phyloP scores from a whole-genome alignment of 2,797 vertebrate genomes.

The Adrianichthys oophorus region DNA sequence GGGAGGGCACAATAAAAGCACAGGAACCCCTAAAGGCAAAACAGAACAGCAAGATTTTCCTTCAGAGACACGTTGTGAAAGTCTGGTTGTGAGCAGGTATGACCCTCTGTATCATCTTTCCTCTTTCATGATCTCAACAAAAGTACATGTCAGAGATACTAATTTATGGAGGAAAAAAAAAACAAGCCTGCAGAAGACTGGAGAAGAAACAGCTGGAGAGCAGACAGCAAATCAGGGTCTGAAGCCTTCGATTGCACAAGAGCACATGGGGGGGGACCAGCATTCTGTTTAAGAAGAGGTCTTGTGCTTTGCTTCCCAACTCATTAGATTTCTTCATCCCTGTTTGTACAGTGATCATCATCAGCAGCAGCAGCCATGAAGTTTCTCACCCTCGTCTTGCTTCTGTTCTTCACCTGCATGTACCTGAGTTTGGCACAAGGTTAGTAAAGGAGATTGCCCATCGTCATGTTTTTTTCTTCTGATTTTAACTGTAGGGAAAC shows the following conservation, averaged over 20 bases:
- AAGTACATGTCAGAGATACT: not conserved
- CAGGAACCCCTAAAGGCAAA: conserved; percentile 6
- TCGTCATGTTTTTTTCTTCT: not conserved
- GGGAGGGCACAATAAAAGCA: conserved; percentile 42
- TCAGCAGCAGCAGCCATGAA: conserved; percentile 63
- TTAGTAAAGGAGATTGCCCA: conserved; percentile 7
- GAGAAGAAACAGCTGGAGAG: conserved; percentile 43
- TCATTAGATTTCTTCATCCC: conserved; percentile 15
- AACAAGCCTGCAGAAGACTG: not conserved
- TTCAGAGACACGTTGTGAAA: conserved; percentile 14
- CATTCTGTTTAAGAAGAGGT: not conserved
- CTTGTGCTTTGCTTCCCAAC: not conserved
- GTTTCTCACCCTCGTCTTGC: conserved; percentile 53
- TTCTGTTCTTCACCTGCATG: conserved; percentile 72
- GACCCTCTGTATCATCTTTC: conserved; percentile 19
- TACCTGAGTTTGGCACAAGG: conserved; percentile 74
- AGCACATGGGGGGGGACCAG: conserved; percentile 3
- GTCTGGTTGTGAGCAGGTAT: conserved; percentile 37
- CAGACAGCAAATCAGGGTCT: conserved; percentile 23
- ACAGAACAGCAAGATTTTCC: not conserved
- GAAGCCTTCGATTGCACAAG: conserved; percentile 17
- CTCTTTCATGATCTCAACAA: not conserved
- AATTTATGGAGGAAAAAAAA: not conserved
- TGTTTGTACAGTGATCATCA: conserved; percentile 33
- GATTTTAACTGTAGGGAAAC: not conserved